These are phyloP conservation scores for Mugil cephalus DNA, from an alignment of 2,113 vertebrate species.

Conservation along the genomic window DNA sequence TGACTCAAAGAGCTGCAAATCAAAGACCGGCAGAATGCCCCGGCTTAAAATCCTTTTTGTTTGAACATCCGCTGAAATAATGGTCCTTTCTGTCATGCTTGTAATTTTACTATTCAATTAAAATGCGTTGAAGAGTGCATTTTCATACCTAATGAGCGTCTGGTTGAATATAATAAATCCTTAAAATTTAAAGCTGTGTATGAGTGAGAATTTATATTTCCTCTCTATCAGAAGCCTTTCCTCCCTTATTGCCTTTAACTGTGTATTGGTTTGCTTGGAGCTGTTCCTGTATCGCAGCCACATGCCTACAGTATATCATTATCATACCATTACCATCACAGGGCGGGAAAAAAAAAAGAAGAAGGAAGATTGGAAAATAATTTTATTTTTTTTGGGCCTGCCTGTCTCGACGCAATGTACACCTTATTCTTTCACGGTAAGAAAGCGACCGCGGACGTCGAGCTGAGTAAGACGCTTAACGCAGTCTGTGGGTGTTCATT, in stretches of 20 bases:
- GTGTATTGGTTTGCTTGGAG: constrained; percentile 38
- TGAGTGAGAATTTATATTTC: constrained; percentile 20
- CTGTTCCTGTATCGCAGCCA: constrained; percentile 51
- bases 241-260: constrained; percentile 9
- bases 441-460: constrained; percentile 13
- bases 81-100: constrained; percentile 13
- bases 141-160: constrained; percentile 12
- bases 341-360: constrained; percentile 35
- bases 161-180: neutral
- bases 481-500: constrained; percentile 35
- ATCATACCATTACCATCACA: constrained; percentile 67
- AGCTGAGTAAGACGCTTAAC: constrained; percentile 21
- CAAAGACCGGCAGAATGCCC: constrained; percentile 18
- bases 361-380: constrained; percentile 40
- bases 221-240: constrained; percentile 5
- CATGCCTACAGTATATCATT: constrained; percentile 60
- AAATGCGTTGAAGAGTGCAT: constrained; percentile 17
- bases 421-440: constrained; percentile 3
- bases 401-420: constrained; percentile 50
- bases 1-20: constrained; percentile 37
- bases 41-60: neutral
- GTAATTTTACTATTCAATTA: constrained; percentile 43
- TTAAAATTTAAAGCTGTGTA: constrained; percentile 23
- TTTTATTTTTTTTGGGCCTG: constrained; percentile 31
- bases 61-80: constrained; percentile 40